phyloP scores from a whole-genome alignment of 2,888 invertebrate genomes.

The Troglohyphantes excavatus region DNA sequence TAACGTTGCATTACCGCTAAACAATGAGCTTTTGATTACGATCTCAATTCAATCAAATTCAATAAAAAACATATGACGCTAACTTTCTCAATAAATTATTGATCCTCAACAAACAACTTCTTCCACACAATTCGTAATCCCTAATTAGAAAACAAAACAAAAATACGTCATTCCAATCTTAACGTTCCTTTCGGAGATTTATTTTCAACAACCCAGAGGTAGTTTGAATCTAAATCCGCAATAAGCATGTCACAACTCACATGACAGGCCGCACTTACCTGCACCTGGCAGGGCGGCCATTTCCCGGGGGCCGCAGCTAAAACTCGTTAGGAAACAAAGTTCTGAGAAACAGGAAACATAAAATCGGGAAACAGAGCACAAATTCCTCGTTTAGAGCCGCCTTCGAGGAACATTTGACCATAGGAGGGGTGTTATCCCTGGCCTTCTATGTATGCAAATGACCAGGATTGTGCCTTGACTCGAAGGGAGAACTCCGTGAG shows the following conservation, averaged over 20 bases:
- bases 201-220: neutral
- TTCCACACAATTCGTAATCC: too few species aligned
- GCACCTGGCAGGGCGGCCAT: constrained; percentile 44
- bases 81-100: too few species aligned
- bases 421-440: constrained; percentile 47
- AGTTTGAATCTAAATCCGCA: constrained; percentile 39
- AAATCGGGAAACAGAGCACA: constrained; percentile 57
- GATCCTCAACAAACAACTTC: too few species aligned
- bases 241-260: constrained; percentile 39
- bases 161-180: too few species aligned
- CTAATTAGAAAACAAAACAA: neutral
- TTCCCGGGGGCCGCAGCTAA: constrained; percentile 6
- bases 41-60: too few species aligned
- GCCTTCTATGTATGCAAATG: constrained; percentile 68
- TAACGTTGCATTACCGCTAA: too few species aligned
- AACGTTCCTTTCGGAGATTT: neutral
- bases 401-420: constrained; percentile 54
- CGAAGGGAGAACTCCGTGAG: constrained; percentile 49
- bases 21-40: too few species aligned
- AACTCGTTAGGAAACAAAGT: constrained; percentile 58
- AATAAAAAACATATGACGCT: too few species aligned
- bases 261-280: constrained; percentile 29
- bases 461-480: constrained; percentile 46
- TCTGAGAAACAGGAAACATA: constrained; percentile 65
- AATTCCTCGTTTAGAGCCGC: constrained; percentile 62